Conservation (phyloP, 2,888 invertebrate species). For the Cacoxenus indagator region DNA sequence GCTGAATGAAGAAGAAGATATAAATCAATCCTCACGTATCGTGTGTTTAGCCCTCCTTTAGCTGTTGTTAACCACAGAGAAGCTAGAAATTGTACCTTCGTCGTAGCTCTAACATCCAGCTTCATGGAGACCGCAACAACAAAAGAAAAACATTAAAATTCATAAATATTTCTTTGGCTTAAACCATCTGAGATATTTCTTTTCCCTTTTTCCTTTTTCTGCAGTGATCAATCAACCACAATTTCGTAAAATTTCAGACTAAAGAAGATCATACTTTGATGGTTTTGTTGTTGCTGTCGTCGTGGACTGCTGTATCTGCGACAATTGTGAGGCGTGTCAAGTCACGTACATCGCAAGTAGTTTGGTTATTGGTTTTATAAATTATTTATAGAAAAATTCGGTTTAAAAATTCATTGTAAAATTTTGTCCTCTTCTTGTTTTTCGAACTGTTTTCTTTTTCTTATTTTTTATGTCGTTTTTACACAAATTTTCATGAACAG, state of each 20-base stretch:
- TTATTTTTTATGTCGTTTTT: conserved; percentile 47
- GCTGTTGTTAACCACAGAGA: too few species aligned
- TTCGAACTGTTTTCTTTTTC: conserved; percentile 29
- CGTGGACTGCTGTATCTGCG: conserved; percentile 15
- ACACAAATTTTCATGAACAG: background rate
- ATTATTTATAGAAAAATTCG: conserved; percentile 32
- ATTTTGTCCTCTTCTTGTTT: too few species aligned
- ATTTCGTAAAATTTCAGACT: conserved; percentile 67
- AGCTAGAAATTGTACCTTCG: too few species aligned
- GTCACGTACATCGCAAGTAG: conserved; percentile 39
- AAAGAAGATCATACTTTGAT: conserved; percentile 55
- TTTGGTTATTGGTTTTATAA: background rate
- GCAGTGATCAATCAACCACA: conserved; percentile 41
- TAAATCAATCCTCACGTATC: too few species aligned
- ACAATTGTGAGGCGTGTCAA: conserved; percentile 51
- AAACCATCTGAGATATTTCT: too few species aligned
- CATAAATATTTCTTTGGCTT: too few species aligned
- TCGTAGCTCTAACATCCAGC: too few species aligned
- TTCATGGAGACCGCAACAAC: too few species aligned
- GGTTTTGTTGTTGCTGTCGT: conserved; percentile 43
- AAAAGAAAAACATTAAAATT: too few species aligned
- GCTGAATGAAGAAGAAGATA: too few species aligned
- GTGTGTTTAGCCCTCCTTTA: too few species aligned
- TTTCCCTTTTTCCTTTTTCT: too few species aligned
- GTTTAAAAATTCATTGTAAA: background rate